Conservation (phyloP, 1,140 invertebrate species). For the Heliconius hewitsoni region DNA sequence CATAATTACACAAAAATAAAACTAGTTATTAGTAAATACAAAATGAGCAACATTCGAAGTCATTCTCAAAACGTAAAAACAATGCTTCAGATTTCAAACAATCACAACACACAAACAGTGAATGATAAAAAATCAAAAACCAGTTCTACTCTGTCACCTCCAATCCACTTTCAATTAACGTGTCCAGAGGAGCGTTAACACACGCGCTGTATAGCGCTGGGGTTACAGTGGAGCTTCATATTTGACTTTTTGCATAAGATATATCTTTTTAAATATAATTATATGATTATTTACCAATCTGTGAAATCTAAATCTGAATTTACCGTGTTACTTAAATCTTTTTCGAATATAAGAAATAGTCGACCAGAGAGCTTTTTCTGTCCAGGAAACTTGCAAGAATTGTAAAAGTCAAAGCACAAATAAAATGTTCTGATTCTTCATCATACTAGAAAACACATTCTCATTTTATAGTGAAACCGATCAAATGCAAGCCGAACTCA, state of each 20-base stretch:
- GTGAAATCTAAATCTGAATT: too few species aligned
- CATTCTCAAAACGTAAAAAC: slow-evolving; percentile 26
- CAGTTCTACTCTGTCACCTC: slow-evolving; percentile 77
- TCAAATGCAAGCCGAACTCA: too few species aligned
- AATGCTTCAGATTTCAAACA: slow-evolving; percentile 52
- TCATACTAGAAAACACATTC: too few species aligned
- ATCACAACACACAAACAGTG: slow-evolving; percentile 42
- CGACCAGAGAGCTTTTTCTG: too few species aligned
- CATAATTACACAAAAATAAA: neutral
- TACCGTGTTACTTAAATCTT: too few species aligned
- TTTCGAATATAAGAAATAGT: too few species aligned
- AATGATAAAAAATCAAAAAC: slow-evolving; percentile 61
- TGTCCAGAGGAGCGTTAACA: slow-evolving; percentile 53
- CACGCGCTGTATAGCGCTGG: neutral
- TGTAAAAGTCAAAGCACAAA: too few species aligned
- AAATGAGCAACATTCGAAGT: neutral
- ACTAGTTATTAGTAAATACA: neutral
- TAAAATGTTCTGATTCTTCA: too few species aligned
- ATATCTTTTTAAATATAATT: neutral
- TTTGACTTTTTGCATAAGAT: neutral
- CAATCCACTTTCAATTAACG: slow-evolving; percentile 79
- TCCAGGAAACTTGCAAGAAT: too few species aligned
- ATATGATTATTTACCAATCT: too few species aligned
- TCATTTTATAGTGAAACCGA: too few species aligned
- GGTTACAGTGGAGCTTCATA: neutral